Base-by-base conservation (phyloP, 2,797 vertebrate genomes). In the Acipenser ruthenus region DNA sequence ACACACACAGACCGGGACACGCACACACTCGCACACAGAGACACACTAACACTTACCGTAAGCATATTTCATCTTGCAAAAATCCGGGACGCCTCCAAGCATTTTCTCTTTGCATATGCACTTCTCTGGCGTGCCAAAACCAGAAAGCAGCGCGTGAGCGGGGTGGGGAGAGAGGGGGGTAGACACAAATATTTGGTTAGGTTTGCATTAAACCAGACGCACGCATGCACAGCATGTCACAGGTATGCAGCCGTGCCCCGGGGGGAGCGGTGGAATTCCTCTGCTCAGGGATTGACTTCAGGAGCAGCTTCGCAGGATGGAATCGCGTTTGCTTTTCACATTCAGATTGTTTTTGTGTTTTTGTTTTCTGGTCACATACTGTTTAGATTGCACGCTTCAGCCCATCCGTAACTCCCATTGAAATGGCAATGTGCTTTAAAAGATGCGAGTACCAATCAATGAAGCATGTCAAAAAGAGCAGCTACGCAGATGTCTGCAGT, bases 101-200 rank as follows among this genome's bases (percentile, higher is more conserved):
- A 83, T 89, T 74, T 84, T 92, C 76, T 95, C 91, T 73, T 93
- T 94, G 74, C 94, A 95, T 74, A 84, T 88, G 75, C 93, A 96
- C 74, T 93, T 94, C 67, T 91, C 94, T 96, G 84, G 70, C 13
- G 69, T 8, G 58, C 11, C 55, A 13, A 55, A 58, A 13, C 10
- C 10, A 37, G 60, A 13, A 59, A 47, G 47, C n/a, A 59, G 12
- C 13, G 61, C 2, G 23, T 37, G 23, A 37, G 23, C 23, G 23
- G 23, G 48, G 6, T 0, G 50, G 50, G 8, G 8, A 59, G 15
- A 55, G 15, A 60, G 48, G 9, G 12, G 23, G 15, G 50, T 15
- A 70, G 49, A 6, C 37, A 23, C 8, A 65, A 6, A 6, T 7
- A 50, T 59, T 60, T 5, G 7, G 8, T 4, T 50, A 58, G 1